A percentile compares a stretch with the other conserved stretches of the same genome.
Conservation (phyloP, 2,888 invertebrate genomes). For the Eupithecia pulchellata region DNA sequence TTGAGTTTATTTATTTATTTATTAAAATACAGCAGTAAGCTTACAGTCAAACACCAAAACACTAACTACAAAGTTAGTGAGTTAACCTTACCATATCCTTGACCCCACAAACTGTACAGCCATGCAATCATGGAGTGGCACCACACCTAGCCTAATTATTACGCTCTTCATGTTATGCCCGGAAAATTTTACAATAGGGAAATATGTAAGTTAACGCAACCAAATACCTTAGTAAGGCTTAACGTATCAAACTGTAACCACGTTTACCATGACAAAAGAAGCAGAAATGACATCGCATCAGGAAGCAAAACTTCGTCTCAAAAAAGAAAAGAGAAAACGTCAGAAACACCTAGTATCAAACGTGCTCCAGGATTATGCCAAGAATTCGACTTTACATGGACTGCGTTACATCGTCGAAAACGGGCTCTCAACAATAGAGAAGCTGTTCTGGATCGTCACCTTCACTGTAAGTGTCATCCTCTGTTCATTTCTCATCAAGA, state of each 20-base stretch:
- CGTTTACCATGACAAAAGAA: neutral
- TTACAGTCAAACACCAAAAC: too few relatives aligned
- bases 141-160: neutral
- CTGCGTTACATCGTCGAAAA: conserved; percentile 5
- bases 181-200: neutral
- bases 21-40: too few relatives aligned
- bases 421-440: neutral
- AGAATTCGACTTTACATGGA: neutral
- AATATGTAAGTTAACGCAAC: neutral
- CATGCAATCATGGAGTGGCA: neutral
- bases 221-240: neutral
- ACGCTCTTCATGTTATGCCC: neutral
- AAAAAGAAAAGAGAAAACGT: neutral
- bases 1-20: too few relatives aligned
- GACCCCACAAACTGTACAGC: neutral
- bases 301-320: neutral
- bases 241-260: neutral
- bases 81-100: neutral
- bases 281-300: neutral
- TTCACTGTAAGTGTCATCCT: conserved; percentile 8
- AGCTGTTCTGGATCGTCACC: conserved; percentile 6
- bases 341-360: neutral
- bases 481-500: conserved; percentile 25
- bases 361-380: neutral
- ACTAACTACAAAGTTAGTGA: too few relatives aligned